phyloP scores from a whole-genome alignment of 2,797 vertebrate species.

The Nyctalus aviator region DNA sequence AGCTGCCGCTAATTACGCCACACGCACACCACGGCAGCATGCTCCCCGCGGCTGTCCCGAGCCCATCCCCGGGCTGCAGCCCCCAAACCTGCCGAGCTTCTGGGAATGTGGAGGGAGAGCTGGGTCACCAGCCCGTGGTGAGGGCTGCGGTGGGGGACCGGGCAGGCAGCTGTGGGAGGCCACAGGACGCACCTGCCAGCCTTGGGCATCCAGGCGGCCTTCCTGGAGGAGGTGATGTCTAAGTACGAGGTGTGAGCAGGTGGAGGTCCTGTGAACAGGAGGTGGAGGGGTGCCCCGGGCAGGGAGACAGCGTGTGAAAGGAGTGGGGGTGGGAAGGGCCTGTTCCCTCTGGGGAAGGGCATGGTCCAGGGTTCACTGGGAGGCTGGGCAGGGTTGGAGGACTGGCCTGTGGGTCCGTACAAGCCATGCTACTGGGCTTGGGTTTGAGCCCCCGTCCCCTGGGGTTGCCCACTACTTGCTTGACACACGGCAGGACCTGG shows the following conservation, averaged over 20 bases:
- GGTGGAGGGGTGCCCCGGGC: background rate
- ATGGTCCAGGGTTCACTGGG: background rate
- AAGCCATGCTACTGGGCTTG: background rate
- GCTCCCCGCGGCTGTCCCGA: background rate
- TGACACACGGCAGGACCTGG: too few relatives aligned
- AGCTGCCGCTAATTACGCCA: background rate
- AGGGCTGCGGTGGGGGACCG: background rate
- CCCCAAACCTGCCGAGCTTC: background rate
- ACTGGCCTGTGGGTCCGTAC: background rate
- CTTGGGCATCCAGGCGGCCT: background rate
- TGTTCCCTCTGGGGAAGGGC: background rate
- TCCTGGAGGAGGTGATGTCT: background rate
- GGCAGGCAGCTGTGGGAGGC: background rate
- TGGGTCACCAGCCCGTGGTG: background rate
- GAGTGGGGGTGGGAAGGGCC: background rate
- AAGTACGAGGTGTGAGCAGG: background rate
- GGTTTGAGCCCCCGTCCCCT: background rate
- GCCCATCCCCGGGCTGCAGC: background rate
- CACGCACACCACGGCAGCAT: accelerated
- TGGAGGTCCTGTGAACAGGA: background rate
- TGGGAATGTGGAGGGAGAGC: background rate
- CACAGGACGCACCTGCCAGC: background rate
- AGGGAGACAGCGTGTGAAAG: background rate
- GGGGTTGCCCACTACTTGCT: too few relatives aligned
- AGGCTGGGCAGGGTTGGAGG: background rate